phyloP scores from a whole-genome alignment of 1,140 invertebrate genomes.

The Bombus waltoni region DNA sequence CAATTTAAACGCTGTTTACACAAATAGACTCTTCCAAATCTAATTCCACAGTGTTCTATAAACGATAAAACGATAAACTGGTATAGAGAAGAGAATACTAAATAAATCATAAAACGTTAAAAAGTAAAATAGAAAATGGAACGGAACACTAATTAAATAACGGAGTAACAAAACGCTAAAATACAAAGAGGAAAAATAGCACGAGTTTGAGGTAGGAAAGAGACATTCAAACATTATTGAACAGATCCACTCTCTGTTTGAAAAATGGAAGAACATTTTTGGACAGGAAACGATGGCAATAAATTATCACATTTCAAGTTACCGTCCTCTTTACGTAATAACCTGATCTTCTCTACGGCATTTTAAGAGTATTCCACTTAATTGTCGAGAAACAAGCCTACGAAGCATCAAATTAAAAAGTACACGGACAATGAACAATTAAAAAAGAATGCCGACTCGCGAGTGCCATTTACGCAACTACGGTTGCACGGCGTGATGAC shows the following conservation, averaged over 20 bases:
- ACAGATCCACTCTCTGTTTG: neutral
- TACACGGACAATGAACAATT: neutral
- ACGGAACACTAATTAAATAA: neutral
- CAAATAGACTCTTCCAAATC: too few species aligned
- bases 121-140: neutral
- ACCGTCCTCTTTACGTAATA: neutral
- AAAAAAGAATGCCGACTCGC: neutral
- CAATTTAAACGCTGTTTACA: too few species aligned
- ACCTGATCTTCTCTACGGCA: too few species aligned
- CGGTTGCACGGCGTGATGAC: neutral
- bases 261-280: neutral
- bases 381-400: too few species aligned
- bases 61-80: too few species aligned
- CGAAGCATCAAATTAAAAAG: neutral
- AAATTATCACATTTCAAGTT: neutral
- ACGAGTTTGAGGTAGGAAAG: too few species aligned
- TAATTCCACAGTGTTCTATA: too few species aligned
- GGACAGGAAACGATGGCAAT: rapidly evolving
- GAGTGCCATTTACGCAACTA: neutral
- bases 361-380: neutral
- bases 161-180: too few species aligned
- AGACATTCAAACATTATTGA: neutral
- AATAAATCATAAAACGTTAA: neutral
- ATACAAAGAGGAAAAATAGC: neutral
- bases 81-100: neutral